A percentile compares a stretch with the other conserved stretches of the same genome.
These are phyloP conservation scores for Encarsia formosa DNA, from an alignment of 2,888 invertebrate species.

Conservation along the genomic window DNA sequence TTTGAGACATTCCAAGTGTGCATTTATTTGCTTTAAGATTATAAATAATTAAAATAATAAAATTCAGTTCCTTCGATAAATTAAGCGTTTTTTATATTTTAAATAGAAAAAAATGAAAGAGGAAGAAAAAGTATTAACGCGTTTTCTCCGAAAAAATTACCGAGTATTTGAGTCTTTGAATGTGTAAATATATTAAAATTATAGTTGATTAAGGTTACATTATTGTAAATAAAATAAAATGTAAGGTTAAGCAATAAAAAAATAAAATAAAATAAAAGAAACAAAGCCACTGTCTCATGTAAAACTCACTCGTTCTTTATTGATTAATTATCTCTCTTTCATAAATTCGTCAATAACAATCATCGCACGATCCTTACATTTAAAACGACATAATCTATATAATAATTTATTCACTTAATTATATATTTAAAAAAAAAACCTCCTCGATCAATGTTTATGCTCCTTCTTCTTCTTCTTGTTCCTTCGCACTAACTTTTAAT, in stretches of 20 bases:
- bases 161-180: constrained; percentile 18
- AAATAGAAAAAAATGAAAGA: no score
- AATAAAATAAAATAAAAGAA: constrained; percentile 22
- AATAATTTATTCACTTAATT: not conserved
- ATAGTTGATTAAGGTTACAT: constrained; percentile 11
- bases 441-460: not conserved
- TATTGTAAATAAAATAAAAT: constrained; percentile 15
- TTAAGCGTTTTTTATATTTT: no score
- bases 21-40: constrained; percentile 1
- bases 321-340: constrained; percentile 5
- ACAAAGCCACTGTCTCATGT: constrained; percentile 25
- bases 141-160: no score
- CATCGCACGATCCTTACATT: constrained; percentile 16
- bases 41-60: no score
- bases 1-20: constrained; percentile 1
- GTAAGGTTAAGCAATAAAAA: constrained; percentile 20
- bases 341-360: constrained; percentile 5
- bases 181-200: constrained; percentile 14
- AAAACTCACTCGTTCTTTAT: constrained; percentile 29
- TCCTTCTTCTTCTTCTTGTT: constrained; percentile 1
- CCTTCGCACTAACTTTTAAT: no score
- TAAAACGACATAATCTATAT: constrained; percentile 14
- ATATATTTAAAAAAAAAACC: not conserved
- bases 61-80: no score
- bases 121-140: no score